Conservation (phyloP, 2,888 invertebrate genomes). For the Atrina japonica region DNA sequence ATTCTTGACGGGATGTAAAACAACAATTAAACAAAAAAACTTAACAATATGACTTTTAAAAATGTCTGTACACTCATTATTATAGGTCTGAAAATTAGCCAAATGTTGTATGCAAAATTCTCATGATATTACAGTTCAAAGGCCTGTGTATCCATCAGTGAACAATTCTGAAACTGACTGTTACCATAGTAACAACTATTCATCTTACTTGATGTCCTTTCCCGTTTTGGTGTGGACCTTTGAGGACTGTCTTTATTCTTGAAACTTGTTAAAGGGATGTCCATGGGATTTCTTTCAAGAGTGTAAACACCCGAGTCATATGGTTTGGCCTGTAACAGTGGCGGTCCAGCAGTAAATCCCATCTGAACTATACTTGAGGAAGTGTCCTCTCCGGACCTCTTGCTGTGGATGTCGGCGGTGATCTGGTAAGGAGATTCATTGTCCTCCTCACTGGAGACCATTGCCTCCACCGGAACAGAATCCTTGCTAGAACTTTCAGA, state of each 20-base stretch:
- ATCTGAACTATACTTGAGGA: constrained; percentile 30
- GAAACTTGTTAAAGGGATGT: constrained; percentile 45
- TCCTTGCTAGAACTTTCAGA: neutral
- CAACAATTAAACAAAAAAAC: too few relatives aligned
- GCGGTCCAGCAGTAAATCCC: constrained; percentile 25
- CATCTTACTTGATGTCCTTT: neutral
- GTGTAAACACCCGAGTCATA: constrained; percentile 7
- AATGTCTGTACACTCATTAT: too few relatives aligned
- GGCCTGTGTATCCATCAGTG: too few relatives aligned
- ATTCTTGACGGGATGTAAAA: too few relatives aligned
- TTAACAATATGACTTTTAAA: too few relatives aligned
- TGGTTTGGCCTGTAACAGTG: constrained; percentile 21
- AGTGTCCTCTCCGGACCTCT: constrained; percentile 15
- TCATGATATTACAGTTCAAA: too few relatives aligned
- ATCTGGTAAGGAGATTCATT: constrained; percentile 26
- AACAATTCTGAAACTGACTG: too few relatives aligned
- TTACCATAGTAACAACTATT: too few relatives aligned
- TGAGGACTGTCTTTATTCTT: constrained; percentile 29
- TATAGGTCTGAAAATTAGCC: too few relatives aligned
- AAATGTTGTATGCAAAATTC: too few relatives aligned
- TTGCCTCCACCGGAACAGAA: neutral
- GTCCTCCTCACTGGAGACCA: constrained; percentile 21
- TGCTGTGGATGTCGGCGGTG: constrained; percentile 21
- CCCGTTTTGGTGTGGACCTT: constrained; percentile 1
- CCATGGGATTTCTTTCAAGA: constrained; percentile 35